Evolutionary conservation across 1,140 invertebrate genomes (phyloP), one percentile per base, ranked within the genome.

Genomic region (Aphidius gifuensis): DNA sequence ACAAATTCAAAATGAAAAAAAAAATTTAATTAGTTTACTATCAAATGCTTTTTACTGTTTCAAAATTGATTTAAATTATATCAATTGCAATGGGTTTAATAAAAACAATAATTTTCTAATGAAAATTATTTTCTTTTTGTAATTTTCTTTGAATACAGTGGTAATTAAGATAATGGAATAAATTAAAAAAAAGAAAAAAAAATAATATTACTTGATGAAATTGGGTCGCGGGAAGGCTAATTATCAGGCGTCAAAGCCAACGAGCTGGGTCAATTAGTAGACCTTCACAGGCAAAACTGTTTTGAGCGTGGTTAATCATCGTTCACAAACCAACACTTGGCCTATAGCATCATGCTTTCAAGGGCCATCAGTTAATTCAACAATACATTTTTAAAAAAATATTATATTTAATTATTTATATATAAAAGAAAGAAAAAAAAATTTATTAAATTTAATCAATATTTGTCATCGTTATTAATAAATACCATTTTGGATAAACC

Each of bases 181-280:
- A 51, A 39, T 7, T 21, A 21, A 23, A 53, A 9, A 16, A 53
- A 45, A 9, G 38, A 21, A 57, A 45, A 46, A 46, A 32, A 32
- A 38, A 57, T 16, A 45, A 43, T 48, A 56, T 48, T 54, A 61
- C 32, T 32, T 43, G 39, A 40, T 21, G 11, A 55, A 62, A 62
- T 62, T 58, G 42, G 46, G 56, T 58, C 43, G 38, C 6, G 11
- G 40, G 48, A 39, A 40, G 54, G 50, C 43, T 62, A 62, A 62
- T 58, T 62, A 58, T 62, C 61, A 32, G 47, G 45, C 53, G 45
- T 61, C 60, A 47, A 49, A 50, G 55, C 46, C 61, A 62, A 62
- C 46, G 58, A 62, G 44, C 45, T 40, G 23, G 45, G 47, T 57
- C 47, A 62, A 62, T 62, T 62, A 62, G 55, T n/a, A 50, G 23